These are phyloP conservation scores for Drosophila peninsularis DNA, from an alignment of 2,888 invertebrate species.

Conservation along the genomic window DNA sequence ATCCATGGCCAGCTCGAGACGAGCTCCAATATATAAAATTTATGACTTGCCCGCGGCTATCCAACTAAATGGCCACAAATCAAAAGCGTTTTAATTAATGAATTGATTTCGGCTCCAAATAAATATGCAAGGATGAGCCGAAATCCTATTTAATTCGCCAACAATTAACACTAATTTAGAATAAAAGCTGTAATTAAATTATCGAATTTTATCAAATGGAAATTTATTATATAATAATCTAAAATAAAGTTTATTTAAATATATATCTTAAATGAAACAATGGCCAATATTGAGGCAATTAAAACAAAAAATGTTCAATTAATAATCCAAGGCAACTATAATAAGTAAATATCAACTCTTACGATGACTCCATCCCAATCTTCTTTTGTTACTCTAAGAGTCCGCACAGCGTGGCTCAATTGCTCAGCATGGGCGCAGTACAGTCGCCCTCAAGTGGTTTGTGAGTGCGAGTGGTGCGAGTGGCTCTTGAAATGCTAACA, in stretches of 20 bases:
- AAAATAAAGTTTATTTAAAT: not conserved
- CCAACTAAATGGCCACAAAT: constrained; percentile 68
- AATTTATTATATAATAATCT: too few species aligned
- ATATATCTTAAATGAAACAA: not conserved
- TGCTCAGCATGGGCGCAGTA: constrained; percentile 6
- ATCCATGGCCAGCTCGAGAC: constrained; percentile 39
- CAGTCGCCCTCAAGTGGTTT: constrained; percentile 36
- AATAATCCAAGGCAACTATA: not conserved
- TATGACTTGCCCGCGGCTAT: constrained; percentile 27
- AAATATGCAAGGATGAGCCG: constrained; percentile 3
- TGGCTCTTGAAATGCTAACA: constrained; percentile 56
- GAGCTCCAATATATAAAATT: constrained; percentile 27
- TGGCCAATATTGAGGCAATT: not conserved
- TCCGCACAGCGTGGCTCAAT: constrained; percentile 52
- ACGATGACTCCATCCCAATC: constrained; percentile 32
- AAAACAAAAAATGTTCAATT: not conserved
- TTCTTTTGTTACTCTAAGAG: constrained; percentile 23
- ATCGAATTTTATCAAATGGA: not conserved
- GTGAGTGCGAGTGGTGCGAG: constrained; percentile 29
- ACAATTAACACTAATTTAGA: not conserved
- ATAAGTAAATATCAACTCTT: not conserved
- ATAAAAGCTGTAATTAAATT: constrained; percentile 4
- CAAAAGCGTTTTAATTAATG: constrained; percentile 70
- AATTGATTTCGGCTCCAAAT: constrained; percentile 14
- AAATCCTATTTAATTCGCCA: not conserved